These are phyloP conservation scores for Phyllotreta cruciferae DNA, from an alignment of 2,888 invertebrate genomes.

Conservation along the genomic window DNA sequence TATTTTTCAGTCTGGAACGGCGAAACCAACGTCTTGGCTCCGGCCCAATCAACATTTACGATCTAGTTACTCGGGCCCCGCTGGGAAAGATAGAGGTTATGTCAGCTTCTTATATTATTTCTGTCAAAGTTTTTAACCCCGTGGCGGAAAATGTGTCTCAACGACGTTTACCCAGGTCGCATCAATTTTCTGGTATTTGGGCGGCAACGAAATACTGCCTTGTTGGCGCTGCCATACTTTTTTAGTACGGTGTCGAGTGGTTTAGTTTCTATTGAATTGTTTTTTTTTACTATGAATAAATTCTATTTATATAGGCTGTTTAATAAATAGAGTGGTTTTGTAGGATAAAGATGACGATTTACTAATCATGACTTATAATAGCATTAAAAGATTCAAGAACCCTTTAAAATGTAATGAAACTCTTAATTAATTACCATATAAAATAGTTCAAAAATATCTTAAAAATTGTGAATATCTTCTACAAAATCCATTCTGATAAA, in stretches of 20 bases:
- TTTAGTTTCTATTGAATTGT: background rate
- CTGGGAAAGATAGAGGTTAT: constrained; percentile 32
- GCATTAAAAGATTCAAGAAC: no score
- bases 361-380: no score
- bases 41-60: constrained; percentile 27
- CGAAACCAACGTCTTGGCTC: constrained; percentile 24
- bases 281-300: background rate
- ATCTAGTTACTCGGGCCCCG: constrained; percentile 23
- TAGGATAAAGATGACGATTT: no score
- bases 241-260: background rate
- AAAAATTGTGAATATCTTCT: no score
- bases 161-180: constrained; percentile 26
- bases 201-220: constrained; percentile 10
- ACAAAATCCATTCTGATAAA: no score
- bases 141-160: constrained; percentile 25
- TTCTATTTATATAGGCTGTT: background rate
- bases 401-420: no score
- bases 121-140: constrained; percentile 31
- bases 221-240: constrained; percentile 4
- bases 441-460: no score
- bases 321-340: no score
- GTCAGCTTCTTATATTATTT: constrained; percentile 35
- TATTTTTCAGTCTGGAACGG: constrained; percentile 15
- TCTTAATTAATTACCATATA: no score
- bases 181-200: constrained; percentile 24